Evolutionary conservation across 2,113 vertebrate genomes (phyloP).

Genomic region (Prunella himalayana): DNA sequence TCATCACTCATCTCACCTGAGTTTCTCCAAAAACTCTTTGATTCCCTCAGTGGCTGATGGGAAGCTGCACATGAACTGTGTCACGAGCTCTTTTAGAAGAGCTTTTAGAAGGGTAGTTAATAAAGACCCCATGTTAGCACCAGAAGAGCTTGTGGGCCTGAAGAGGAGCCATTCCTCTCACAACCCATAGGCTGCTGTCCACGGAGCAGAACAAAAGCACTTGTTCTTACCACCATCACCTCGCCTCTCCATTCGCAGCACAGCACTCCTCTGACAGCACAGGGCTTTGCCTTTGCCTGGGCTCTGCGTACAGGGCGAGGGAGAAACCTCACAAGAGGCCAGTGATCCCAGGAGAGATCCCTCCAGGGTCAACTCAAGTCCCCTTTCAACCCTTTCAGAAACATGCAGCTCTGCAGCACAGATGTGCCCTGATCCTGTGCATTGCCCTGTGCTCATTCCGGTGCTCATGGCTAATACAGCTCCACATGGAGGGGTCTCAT

Average conservation of each 20-base stretch:
- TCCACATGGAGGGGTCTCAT: accelerated
- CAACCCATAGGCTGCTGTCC: accelerated
- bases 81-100: background rate
- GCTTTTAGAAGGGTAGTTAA: background rate
- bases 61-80: accelerated
- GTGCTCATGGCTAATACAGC: background rate
- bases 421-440: no score
- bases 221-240: background rate
- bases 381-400: background rate
- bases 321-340: accelerated
- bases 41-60: no score
- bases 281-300: background rate
- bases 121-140: accelerated
- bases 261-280: background rate
- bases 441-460: background rate
- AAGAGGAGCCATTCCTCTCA: background rate
- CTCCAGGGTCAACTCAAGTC: accelerated
- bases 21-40: background rate
- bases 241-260: background rate
- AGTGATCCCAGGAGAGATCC: accelerated
- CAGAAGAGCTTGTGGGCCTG: accelerated
- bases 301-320: accelerated
- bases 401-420: accelerated
- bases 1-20: background rate
- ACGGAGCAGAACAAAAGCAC: accelerated